Conservation (phyloP, 2,113 vertebrate genomes). For the Ammodytes marinus region DNA sequence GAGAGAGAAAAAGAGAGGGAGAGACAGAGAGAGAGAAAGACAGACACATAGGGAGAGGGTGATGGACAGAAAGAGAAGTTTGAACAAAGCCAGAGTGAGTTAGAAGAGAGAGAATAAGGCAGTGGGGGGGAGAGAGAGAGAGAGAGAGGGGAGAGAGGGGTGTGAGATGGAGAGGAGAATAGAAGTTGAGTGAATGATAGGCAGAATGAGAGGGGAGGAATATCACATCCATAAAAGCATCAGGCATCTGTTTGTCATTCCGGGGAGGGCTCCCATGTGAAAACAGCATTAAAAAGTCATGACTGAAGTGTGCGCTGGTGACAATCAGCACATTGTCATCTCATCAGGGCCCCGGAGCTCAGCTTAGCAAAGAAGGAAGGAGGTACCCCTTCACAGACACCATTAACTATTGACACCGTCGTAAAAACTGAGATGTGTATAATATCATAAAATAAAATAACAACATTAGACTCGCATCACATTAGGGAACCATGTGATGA, state of each 20-base stretch:
- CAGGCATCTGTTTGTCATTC: slow-evolving; percentile 72
- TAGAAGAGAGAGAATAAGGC: slow-evolving; percentile 37
- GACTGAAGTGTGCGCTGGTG: slow-evolving; percentile 51
- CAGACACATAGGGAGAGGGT: neutral
- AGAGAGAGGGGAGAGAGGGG: neutral
- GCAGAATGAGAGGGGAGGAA: slow-evolving; percentile 31
- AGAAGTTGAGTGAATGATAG: neutral
- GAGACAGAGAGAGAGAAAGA: neutral
- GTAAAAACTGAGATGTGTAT: slow-evolving; percentile 51
- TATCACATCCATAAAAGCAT: slow-evolving; percentile 63
- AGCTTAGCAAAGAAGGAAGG: slow-evolving; percentile 56
- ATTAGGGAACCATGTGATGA: slow-evolving; percentile 15
- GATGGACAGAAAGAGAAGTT: neutral
- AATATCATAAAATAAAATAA: slow-evolving; percentile 45
- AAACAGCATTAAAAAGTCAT: slow-evolving; percentile 77
- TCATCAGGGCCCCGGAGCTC: slow-evolving; percentile 54
- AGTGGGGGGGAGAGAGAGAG: neutral
- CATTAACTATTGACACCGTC: slow-evolving; percentile 69
- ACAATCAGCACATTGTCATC: slow-evolving; percentile 64
- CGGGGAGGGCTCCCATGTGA: slow-evolving; percentile 57
- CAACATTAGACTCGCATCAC: slow-evolving; percentile 12
- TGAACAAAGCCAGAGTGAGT: neutral
- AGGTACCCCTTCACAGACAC: slow-evolving; percentile 47
- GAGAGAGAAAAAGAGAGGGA: neutral
- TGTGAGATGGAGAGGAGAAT: slow-evolving; percentile 6